Conservation (phyloP, 2,888 invertebrate genomes). For the Mythimna loreyi region DNA sequence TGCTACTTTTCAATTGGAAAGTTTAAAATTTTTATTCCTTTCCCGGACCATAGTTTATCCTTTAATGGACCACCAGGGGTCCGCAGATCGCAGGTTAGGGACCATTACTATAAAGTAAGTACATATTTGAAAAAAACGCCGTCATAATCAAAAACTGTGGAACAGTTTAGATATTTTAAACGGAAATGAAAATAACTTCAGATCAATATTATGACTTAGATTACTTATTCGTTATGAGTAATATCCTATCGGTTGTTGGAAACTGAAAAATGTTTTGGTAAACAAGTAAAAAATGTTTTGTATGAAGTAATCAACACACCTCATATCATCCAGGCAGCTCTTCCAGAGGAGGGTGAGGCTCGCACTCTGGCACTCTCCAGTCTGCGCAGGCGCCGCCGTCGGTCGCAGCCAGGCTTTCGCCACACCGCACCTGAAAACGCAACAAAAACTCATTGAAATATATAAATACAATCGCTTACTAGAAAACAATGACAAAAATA, state of each 20-base stretch:
- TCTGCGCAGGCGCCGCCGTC: slow-evolving; percentile 18
- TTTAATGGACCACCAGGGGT: too few species aligned
- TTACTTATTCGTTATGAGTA: not conserved
- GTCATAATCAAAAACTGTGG: not conserved
- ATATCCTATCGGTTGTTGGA: not conserved
- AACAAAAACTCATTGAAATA: slow-evolving; percentile 67
- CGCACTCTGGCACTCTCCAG: not conserved
- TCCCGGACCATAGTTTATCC: too few species aligned
- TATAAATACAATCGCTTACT: slow-evolving; percentile 44
- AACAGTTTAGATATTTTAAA: not conserved
- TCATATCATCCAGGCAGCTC: slow-evolving; percentile 1
- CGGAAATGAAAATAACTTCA: not conserved
- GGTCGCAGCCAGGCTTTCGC: slow-evolving; percentile 25
- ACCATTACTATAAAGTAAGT: too few species aligned
- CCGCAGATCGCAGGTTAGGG: too few species aligned
- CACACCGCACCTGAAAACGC: slow-evolving; percentile 69
- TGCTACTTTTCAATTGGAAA: too few species aligned
- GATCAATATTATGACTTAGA: not conserved
- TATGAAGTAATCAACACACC: slow-evolving; percentile 25
- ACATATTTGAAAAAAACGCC: not conserved
- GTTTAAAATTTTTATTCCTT: too few species aligned
- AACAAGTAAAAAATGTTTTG: slow-evolving; percentile 6
- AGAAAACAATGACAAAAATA: slow-evolving; percentile 65
- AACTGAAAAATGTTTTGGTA: not conserved
- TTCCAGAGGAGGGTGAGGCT: slow-evolving; percentile 7